A percentile compares a stretch with the other conserved stretches of the same genome.
Conservation (phyloP, 2,888 invertebrate species). For the Phasia obesa region DNA sequence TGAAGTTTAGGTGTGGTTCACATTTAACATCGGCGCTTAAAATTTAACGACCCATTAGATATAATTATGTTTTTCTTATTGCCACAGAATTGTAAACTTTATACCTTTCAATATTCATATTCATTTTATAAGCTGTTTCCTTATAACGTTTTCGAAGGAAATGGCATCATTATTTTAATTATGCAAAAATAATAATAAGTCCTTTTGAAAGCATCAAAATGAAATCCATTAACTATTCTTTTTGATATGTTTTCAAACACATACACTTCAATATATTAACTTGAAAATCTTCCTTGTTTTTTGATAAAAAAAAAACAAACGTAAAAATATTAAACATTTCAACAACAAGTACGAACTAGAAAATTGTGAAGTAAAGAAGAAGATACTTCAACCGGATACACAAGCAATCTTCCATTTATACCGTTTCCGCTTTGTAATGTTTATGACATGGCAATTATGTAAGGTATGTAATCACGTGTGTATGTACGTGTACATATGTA, state of each 20-base stretch:
- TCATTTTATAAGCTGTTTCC: not conserved
- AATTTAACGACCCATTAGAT: too few species aligned
- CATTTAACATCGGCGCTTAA: too few species aligned
- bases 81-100: too few species aligned
- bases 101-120: not conserved
- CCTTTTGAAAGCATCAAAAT: constrained; percentile 1
- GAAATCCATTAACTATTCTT: constrained; percentile 10
- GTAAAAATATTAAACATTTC: constrained; percentile 26
- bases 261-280: not conserved
- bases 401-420: constrained; percentile 58
- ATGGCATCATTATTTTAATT: constrained; percentile 47
- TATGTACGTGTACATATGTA: not conserved
- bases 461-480: not conserved
- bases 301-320: not conserved
- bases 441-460: constrained; percentile 40
- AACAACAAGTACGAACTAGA: not conserved
- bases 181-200: not conserved
- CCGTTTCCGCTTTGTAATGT: constrained; percentile 62
- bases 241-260: not conserved
- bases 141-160: constrained; percentile 1
- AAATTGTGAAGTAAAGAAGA: not conserved
- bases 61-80: too few species aligned
- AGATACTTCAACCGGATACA: constrained; percentile 48
- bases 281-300: not conserved
- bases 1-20: too few species aligned